Percentiles rank a stretch among this genome's conserved stretches.
phyloP scores from a whole-genome alignment of 1,140 invertebrate species.

The Stegodyphus dumicola region DNA sequence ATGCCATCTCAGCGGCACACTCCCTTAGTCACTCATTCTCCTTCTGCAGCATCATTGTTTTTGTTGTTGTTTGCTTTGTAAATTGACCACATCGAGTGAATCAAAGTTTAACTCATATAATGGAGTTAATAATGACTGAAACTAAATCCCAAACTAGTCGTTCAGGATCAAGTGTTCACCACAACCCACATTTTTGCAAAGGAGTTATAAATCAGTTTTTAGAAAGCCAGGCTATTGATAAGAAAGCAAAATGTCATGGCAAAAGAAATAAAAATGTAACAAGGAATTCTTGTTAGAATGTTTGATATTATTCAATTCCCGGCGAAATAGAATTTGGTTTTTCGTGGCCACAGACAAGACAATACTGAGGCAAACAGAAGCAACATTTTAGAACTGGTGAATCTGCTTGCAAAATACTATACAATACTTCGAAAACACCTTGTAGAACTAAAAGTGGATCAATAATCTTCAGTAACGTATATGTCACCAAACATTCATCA shows the following conservation, averaged over 20 bases:
- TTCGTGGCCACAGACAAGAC: not conserved
- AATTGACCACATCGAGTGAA: not conserved
- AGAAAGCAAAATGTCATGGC: not conserved
- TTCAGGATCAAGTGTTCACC: not conserved
- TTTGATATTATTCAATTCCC: constrained; percentile 36
- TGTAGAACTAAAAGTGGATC: not conserved
- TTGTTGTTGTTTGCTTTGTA: not conserved
- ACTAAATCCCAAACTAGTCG: too few relatives aligned
- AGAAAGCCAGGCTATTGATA: not conserved
- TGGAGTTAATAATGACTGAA: not conserved
- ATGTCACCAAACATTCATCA: not conserved
- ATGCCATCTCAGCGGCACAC: too few relatives aligned
- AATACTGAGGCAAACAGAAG: not conserved
- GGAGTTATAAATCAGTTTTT: not conserved
- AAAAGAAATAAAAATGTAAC: constrained; percentile 5
- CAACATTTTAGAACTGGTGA: not conserved
- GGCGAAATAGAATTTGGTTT: constrained; percentile 33
- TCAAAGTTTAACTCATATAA: not conserved
- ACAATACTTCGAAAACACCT: not conserved
- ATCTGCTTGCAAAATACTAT: not conserved
- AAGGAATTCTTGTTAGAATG: constrained; percentile 7
- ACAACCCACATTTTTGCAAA: not conserved
- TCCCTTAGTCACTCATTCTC: not conserved
- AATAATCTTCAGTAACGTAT: not conserved
- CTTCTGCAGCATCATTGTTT: not conserved